Evolutionary conservation across 1,140 invertebrate species (phyloP).

Genomic region (Hylaeus volcanicus): DNA sequence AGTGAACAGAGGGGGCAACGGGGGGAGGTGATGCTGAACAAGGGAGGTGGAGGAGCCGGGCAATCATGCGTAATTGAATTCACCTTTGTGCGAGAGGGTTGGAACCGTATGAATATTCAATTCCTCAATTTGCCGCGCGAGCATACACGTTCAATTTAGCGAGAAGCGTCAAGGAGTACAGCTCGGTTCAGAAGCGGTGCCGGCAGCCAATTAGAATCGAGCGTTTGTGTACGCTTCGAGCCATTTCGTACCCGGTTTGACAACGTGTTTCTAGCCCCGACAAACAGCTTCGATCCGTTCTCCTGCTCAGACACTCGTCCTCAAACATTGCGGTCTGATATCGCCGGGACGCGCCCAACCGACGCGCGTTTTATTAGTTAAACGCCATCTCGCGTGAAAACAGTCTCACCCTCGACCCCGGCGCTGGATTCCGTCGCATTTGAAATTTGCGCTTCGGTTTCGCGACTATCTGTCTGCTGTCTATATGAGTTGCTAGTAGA

Average conservation of each 20-base stretch:
- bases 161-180: conserved; percentile 64
- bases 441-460: too few species aligned
- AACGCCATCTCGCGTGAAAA: conserved; percentile 34
- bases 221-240: conserved; percentile 42
- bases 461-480: too few species aligned
- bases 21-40: neutral
- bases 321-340: conserved; percentile 55
- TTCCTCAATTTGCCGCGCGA: conserved; percentile 71
- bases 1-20: neutral
- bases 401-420: neutral
- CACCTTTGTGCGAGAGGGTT: conserved; percentile 70
- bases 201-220: conserved; percentile 63
- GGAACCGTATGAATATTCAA: conserved; percentile 77
- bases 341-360: neutral
- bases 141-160: conserved; percentile 72
- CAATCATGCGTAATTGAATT: conserved; percentile 78
- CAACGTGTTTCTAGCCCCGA: conserved; percentile 54
- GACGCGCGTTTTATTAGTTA: conserved; percentile 39
- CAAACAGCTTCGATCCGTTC: conserved; percentile 62
- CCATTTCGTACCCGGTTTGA: conserved; percentile 59
- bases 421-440: neutral
- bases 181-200: conserved; percentile 52
- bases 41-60: conserved; percentile 54
- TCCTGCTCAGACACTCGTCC: conserved; percentile 57
- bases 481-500: too few species aligned